These are phyloP conservation scores for Wasmannia auropunctata DNA, from an alignment of 1,140 invertebrate genomes.

Conservation along the genomic window DNA sequence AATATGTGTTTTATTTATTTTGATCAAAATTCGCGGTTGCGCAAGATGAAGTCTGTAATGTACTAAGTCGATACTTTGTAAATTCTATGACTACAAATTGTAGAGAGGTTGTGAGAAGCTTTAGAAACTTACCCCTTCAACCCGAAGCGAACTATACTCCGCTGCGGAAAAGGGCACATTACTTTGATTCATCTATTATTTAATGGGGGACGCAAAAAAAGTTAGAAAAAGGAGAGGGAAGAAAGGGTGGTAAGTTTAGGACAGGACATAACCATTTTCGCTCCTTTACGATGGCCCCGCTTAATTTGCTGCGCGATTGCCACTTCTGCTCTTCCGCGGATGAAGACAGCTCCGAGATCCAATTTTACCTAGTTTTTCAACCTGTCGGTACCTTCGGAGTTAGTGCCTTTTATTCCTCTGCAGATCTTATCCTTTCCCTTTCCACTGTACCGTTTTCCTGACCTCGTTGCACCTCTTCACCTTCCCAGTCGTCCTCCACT, in stretches of 20 bases:
- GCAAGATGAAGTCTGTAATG: background rate
- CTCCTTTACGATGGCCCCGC: conserved; percentile 47
- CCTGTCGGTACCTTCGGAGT: conserved; percentile 43
- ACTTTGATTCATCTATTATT: conserved; percentile 60
- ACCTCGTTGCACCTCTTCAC: background rate
- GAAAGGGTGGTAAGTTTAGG: conserved; percentile 43
- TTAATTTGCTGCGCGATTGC: conserved; percentile 71
- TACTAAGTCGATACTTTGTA: conserved; percentile 28
- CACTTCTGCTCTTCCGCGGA: conserved; percentile 43
- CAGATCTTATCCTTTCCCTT: conserved; percentile 38
- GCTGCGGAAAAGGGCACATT: conserved; percentile 16
- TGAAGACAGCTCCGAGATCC: conserved; percentile 47
- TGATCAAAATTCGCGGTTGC: background rate
- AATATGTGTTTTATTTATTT: background rate
- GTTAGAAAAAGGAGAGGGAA: conserved; percentile 2
- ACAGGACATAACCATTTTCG: conserved; percentile 63
- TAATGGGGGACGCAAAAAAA: conserved; percentile 35
- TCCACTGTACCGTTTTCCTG: conserved; percentile 17
- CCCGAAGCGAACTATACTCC: conserved; percentile 12
- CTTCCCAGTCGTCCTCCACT: background rate
- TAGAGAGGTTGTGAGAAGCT: background rate
- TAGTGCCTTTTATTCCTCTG: conserved; percentile 49
- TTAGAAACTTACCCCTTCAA: conserved; percentile 70
- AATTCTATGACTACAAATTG: background rate
- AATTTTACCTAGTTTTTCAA: conserved; percentile 67